Base-by-base conservation (phyloP, 1,140 invertebrate species). In the Atta colombica region DNA sequence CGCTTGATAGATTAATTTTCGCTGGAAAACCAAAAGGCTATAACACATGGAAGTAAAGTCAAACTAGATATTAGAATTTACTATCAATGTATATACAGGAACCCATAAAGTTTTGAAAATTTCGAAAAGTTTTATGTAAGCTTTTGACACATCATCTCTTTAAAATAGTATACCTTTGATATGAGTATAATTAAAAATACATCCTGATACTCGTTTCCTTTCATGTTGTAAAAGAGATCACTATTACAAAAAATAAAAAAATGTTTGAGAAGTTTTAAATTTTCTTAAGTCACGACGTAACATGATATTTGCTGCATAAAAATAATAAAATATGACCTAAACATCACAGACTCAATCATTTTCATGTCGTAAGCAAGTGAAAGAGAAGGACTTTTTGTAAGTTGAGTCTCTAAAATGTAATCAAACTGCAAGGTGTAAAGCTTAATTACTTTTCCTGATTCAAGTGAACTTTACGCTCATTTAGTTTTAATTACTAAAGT, bases 1-100 rank as follows among this genome's bases (percentile, higher is more conserved):
- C 69, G 39, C 31, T 35, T 31, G 68, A 72, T 39, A 35, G 28
- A 84, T 75, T 75, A 51, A 84, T 84, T 84, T 82, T 45, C 25
- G 25, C 39, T 39, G 35, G 21, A 84, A 61, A 31, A 12, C 18
- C 35, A 35, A 68, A 21, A 69, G 4, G 16, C 53, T 39, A 16
- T 16, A 6, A n/a, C 68, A 7, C 39, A 31, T n/a, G 55, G 12
- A 60, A 14, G 25, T n/a, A 84, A 75, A 72, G 18, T 53, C 18
- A n/a, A 72, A 68, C 39, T 14, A 49, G n/a, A 3, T n/a, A 3
- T 80, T 35, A 18, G 16, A n/a, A 69, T 68, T 21, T 14, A 14
- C 3, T 5, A 45, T 10, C 10, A 10, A 10, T 10, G n/a, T 18
- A 5, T 28, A 21, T 16, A 3, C n/a, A 35, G 3, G 12, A 1